These are phyloP conservation scores for Caenorhabditis inopinata DNA, from an alignment of 1,140 invertebrate genomes.

Conservation along the genomic window DNA sequence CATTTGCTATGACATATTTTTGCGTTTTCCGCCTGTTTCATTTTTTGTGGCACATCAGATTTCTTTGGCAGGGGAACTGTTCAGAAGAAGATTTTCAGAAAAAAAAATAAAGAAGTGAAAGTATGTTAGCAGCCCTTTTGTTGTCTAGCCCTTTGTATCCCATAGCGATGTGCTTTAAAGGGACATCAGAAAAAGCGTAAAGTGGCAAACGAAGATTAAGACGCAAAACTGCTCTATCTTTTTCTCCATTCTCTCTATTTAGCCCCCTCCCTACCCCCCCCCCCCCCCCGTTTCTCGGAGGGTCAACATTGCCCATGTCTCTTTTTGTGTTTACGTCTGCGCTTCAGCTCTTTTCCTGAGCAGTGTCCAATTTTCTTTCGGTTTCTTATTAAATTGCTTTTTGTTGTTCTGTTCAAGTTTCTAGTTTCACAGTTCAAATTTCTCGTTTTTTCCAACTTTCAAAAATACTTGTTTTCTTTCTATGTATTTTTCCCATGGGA, in stretches of 20 bases:
- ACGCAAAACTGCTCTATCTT: constrained; percentile 23
- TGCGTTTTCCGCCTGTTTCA: too few species aligned
- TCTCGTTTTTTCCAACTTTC: not conserved
- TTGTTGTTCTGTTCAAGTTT: not conserved
- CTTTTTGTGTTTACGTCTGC: not conserved
- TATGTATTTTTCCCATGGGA: too few species aligned
- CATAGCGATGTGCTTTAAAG: not conserved
- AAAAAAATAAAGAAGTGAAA: too few species aligned
- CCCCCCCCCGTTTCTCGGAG: constrained; percentile 16
- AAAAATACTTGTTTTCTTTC: too few species aligned
- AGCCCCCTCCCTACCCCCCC: not conserved
- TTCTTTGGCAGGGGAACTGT: too few species aligned
- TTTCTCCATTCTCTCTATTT: constrained; percentile 11
- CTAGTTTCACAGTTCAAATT: not conserved
- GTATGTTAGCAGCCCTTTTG: too few species aligned
- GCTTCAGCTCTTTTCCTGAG: not conserved
- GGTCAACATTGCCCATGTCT: constrained; percentile 23
- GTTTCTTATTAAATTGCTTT: not conserved
- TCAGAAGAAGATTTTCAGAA: too few species aligned
- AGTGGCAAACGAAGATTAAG: not conserved
- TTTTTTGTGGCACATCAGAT: too few species aligned
- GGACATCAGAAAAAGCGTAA: not conserved
- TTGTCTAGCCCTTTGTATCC: not conserved
- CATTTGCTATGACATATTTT: not conserved
- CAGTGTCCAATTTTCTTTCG: constrained; percentile 10